Conservation (phyloP, 2,888 invertebrate species). For the Pollenia griseotomentosa region DNA sequence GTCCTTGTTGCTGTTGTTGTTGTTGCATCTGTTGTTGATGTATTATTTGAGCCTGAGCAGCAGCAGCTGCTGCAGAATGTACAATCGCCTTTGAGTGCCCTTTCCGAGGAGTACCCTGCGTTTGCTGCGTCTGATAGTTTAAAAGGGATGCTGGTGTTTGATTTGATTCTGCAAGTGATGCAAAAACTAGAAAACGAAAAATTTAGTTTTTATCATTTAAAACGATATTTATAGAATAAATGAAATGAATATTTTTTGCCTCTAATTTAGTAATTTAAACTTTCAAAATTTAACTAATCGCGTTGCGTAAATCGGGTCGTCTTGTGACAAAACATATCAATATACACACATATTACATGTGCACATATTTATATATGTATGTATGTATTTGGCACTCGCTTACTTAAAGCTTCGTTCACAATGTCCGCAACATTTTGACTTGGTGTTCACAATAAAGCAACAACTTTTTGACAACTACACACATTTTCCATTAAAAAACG, state of each 20-base stretch:
- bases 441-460: too few relatives aligned
- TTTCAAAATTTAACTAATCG: too few relatives aligned
- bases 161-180: conserved; percentile 67
- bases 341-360: too few relatives aligned
- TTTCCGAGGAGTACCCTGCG: conserved; percentile 71
- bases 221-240: not conserved
- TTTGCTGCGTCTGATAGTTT: conserved; percentile 78
- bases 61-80: conserved; percentile 71
- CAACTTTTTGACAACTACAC: too few relatives aligned
- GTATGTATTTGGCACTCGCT: too few relatives aligned
- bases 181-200: conserved; percentile 52
- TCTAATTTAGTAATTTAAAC: not conserved
- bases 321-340: too few relatives aligned
- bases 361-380: too few relatives aligned
- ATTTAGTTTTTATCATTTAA: not conserved
- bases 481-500: too few relatives aligned
- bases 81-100: conserved; percentile 66
- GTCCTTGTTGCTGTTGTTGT: conserved; percentile 75
- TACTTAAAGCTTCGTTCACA: too few relatives aligned
- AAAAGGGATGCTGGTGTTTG: conserved; percentile 79
- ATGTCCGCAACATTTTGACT: too few relatives aligned
- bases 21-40: conserved; percentile 74
- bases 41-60: conserved; percentile 70
- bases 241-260: conserved; percentile 16
- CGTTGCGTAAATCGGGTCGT: too few relatives aligned